phyloP scores from a whole-genome alignment of 1,140 invertebrate species.

The Formica selysi region DNA sequence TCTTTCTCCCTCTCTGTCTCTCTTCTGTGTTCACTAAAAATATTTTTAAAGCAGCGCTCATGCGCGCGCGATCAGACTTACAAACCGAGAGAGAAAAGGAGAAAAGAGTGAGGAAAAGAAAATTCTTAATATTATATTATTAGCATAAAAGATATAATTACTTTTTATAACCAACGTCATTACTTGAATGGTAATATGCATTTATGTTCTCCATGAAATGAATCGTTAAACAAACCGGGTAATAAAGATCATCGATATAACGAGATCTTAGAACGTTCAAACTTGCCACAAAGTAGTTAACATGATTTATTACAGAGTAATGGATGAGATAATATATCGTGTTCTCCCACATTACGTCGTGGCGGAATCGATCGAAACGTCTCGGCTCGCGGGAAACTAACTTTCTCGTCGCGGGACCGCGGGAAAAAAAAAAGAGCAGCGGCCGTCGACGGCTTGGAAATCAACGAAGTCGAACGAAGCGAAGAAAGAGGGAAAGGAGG shows the following conservation, averaged over 20 bases:
- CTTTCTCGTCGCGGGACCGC: neutral
- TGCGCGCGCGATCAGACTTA: neutral
- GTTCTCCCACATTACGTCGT: neutral
- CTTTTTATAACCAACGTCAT: neutral
- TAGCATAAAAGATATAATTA: neutral
- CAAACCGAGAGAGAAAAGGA: neutral
- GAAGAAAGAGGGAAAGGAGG: neutral
- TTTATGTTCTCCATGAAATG: neutral
- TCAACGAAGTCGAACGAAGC: conserved; percentile 24
- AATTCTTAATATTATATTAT: neutral
- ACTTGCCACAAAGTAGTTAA: neutral
- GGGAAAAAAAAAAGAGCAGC: neutral
- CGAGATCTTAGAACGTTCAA: neutral
- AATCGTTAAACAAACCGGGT: neutral
- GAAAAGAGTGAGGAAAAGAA: no score
- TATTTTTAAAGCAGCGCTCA: neutral
- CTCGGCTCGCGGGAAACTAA: neutral
- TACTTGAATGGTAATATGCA: neutral
- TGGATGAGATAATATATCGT: conserved; percentile 40
- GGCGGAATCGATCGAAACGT: conserved; percentile 18
- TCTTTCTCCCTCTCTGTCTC: no score
- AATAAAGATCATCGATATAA: neutral
- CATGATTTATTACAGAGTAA: conserved; percentile 47
- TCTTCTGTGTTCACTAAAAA: neutral
- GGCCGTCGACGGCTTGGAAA: conserved; percentile 31